Percentiles rank a stretch among this genome's conserved stretches.
Evolutionary conservation across 2,888 invertebrate species (phyloP).

Genomic region (Machimus rusticus): DNA sequence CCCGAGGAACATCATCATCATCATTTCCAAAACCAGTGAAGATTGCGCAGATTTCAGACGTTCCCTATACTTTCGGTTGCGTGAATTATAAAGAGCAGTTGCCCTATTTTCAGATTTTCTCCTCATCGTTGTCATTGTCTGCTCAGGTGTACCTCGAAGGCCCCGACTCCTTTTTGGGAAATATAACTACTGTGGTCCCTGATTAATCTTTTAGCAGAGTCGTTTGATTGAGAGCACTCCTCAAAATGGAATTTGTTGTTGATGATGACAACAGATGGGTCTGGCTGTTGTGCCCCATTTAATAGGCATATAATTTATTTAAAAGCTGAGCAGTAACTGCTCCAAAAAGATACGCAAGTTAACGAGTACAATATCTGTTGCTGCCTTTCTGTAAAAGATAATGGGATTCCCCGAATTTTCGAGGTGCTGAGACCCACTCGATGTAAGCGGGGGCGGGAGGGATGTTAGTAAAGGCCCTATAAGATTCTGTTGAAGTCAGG

Average conservation of each 20-base stretch:
- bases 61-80: neutral
- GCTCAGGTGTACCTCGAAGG: neutral
- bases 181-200: neutral
- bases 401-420: neutral
- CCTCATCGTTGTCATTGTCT: neutral
- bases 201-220: constrained; percentile 40
- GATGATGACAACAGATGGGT: constrained; percentile 37
- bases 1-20: neutral
- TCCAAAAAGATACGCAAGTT: neutral
- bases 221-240: constrained; percentile 40
- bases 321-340: constrained; percentile 16
- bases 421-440: neutral
- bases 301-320: constrained; percentile 26
- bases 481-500: neutral
- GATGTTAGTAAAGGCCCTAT: neutral
- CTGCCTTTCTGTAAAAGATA: neutral
- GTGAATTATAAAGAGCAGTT: constrained; percentile 24
- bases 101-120: constrained; percentile 9
- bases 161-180: neutral
- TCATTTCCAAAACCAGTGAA: neutral
- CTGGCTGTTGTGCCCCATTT: neutral
- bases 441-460: neutral
- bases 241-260: neutral
- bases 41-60: neutral
- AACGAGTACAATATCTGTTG: neutral